A percentile compares a stretch with the other conserved stretches of the same genome.
phyloP scores from a whole-genome alignment of 2,797 vertebrate species.

The Lepus oiostolus region DNA sequence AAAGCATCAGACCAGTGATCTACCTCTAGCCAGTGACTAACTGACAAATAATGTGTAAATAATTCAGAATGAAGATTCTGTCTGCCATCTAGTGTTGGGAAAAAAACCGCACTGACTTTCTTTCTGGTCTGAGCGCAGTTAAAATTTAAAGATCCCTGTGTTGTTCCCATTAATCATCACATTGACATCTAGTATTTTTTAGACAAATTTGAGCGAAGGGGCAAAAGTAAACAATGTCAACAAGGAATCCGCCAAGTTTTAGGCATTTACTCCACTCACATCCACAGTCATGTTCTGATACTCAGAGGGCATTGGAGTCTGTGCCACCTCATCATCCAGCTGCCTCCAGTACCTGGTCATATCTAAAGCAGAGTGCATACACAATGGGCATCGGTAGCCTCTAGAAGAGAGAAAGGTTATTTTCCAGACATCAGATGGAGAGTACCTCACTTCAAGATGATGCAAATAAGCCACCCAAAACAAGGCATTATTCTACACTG shows the following conservation, averaged over 20 bases:
- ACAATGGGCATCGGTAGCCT: constrained; percentile 95
- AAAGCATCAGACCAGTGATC: constrained; percentile 42
- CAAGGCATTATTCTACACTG: not conserved
- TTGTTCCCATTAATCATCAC: constrained; percentile 23
- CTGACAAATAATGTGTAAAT: not conserved
- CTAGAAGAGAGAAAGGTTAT: constrained; percentile 85
- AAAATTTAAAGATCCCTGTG: constrained; percentile 46
- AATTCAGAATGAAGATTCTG: constrained; percentile 59
- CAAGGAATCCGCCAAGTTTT: not conserved
- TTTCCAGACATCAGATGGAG: constrained; percentile 12
- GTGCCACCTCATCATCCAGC: constrained; percentile 93
- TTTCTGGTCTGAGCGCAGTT: not conserved
- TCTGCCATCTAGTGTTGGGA: constrained; percentile 77
- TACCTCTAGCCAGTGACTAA: not conserved
- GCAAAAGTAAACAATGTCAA: constrained; percentile 52
- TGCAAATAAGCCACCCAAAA: not conserved
- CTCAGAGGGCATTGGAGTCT: constrained; percentile 95
- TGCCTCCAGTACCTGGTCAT: constrained; percentile 94
- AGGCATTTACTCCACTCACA: constrained; percentile 86
- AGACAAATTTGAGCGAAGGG: constrained; percentile 1
- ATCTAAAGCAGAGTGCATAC: constrained; percentile 95
- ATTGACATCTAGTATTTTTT: constrained; percentile 32
- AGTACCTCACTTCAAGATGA: constrained; percentile 6
- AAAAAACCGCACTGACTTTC: constrained; percentile 36
- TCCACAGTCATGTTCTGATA: constrained; percentile 94